These are phyloP conservation scores for Hydractinia echinata DNA, from an alignment of 30 jellyfish, hydroid and myxozoan genomes.

Conservation along the genomic window DNA sequence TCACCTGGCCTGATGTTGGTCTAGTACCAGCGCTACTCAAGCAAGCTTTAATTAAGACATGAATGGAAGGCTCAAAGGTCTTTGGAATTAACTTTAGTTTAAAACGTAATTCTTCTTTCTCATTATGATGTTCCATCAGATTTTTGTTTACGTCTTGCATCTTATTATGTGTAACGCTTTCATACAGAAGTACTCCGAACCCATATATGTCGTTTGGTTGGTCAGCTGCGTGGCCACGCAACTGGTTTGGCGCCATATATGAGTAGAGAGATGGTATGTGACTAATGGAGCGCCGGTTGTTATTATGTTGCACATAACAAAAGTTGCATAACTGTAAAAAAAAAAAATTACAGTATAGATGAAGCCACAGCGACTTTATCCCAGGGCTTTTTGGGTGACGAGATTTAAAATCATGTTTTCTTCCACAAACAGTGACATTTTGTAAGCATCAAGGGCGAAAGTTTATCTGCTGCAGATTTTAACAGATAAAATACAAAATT, in stretches of 20 bases:
- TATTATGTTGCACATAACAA: neutral
- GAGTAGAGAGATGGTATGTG: neutral
- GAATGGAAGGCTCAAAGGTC: neutral
- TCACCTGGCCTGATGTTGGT: neutral
- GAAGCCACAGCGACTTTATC: too few relatives aligned
- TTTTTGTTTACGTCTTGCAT: slow-evolving; percentile 2
- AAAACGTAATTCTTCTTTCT: neutral
- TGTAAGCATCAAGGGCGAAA: too few relatives aligned
- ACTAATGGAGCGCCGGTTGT: neutral
- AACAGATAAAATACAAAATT: too few relatives aligned
- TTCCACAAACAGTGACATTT: too few relatives aligned
- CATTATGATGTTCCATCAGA: neutral
- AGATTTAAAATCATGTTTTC: too few relatives aligned
- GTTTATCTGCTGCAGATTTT: too few relatives aligned
- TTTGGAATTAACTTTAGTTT: neutral
- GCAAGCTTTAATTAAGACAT: neutral
- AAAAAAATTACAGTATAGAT: neutral
- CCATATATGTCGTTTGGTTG: slow-evolving; percentile 22
- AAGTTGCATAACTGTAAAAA: slow-evolving; percentile 9
- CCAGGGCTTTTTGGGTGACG: too few relatives aligned
- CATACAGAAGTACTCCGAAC: neutral
- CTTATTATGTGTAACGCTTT: neutral
- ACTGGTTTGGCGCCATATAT: slow-evolving; percentile 21
- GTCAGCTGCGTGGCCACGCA: slow-evolving; percentile 13
- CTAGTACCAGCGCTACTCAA: neutral